Evolutionary conservation across 2,797 vertebrate species (phyloP), one percentile per base, ranked within the genome.

Genomic region (Anableps anableps): DNA sequence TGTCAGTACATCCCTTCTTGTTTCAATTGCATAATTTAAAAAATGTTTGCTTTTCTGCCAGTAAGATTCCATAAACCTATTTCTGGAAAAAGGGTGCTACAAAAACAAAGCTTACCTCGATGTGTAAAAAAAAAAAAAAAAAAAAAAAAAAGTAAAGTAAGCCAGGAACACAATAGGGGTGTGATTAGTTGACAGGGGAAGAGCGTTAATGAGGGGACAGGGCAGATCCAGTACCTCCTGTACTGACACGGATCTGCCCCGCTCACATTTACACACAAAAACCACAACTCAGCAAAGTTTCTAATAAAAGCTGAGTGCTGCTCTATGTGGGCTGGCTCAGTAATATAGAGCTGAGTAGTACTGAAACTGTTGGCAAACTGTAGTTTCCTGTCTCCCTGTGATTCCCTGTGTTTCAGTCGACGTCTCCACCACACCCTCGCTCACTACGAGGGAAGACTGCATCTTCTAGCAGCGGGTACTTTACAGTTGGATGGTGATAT

Each of bases 121-220:
- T 58, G 53, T 14, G 26, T 29, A 14, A 0, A 58, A 29, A 29
- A 13, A 4, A 13, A 41, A 41, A 41, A 47, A 47, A 11, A 47
- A 47, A n/a, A n/a, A n/a, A n/a, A n/a, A n/a, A n/a, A n/a, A n/a
- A n/a, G n/a, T n/a, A n/a, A n/a, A 31, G 58, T 60, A 31, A 31
- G 14, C 58, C 86, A 77, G 77, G 83, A 77, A 88, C 88, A 90
- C 83, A 80, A 88, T 79, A 71, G 80, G 84, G 79, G 89, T 90
- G 94, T 92, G 93, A 95, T 94, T 80, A 89, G 92, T 90, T 50
- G 58, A 88, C 91, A 88, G 85, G 85, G 83, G 86, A 82, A 85
- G 83, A 76, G 91, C 91, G 90, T 93, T 95, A 95, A 95, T 94
- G 89, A 93, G 90, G 86, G 86, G 88, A 90, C 85, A 73, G 82